These are phyloP conservation scores for Amorpha juglandis DNA, from an alignment of 2,888 invertebrate genomes.

Conservation along the genomic window DNA sequence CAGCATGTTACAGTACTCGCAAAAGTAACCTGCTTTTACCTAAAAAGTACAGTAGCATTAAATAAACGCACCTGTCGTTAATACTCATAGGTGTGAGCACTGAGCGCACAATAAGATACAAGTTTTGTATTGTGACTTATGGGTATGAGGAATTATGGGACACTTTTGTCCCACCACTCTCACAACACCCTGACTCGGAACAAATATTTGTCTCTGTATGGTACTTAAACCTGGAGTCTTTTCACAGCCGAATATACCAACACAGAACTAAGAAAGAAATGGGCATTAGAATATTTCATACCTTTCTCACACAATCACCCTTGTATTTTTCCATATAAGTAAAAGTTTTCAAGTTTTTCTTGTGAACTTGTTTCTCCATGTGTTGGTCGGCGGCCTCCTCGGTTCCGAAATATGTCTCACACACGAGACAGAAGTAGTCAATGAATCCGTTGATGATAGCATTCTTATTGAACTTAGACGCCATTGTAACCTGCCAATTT, in stretches of 20 bases:
- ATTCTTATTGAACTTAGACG: conserved; percentile 41
- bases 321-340: conserved; percentile 49
- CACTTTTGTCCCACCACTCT: no score
- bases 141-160: no score
- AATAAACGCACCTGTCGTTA: background rate
- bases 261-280: no score
- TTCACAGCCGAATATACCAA: no score
- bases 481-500: background rate
- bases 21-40: conserved; percentile 65
- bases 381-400: conserved; percentile 36
- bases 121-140: no score
- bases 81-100: no score
- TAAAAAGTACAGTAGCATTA: conserved; percentile 37
- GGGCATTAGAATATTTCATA: background rate
- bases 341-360: conserved; percentile 37
- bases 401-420: conserved; percentile 45
- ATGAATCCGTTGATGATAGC: conserved; percentile 50
- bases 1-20: conserved; percentile 59
- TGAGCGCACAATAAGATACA: no score
- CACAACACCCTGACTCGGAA: no score
- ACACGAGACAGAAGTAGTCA: conserved; percentile 55
- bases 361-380: conserved; percentile 43
- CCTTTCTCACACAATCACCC: conserved; percentile 37
- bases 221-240: no score
- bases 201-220: no score